Percentiles rank a stretch among this genome's conserved stretches.
Conservation (phyloP, 2,888 invertebrate species). For the Drosophila paramelanica region DNA sequence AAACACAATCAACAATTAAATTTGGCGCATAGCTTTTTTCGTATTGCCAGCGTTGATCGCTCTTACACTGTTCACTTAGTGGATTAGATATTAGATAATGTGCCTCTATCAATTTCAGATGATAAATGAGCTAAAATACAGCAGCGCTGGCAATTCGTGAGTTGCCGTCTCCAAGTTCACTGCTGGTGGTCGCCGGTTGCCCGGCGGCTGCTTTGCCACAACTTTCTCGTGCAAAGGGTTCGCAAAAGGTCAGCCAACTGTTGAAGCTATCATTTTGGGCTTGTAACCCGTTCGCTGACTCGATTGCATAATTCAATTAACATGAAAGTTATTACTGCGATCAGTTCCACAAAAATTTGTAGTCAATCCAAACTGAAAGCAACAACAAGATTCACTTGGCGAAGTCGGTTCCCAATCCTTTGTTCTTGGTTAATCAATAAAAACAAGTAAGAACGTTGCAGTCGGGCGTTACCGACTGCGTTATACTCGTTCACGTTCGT, state of each 20-base stretch:
- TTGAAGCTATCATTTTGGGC: slow-evolving; percentile 34
- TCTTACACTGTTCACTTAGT: slow-evolving; percentile 24
- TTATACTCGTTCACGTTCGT: too few relatives aligned
- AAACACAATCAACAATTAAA: slow-evolving; percentile 36
- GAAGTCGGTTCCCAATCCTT: not conserved
- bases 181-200: slow-evolving; percentile 50
- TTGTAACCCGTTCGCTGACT: slow-evolving; percentile 57
- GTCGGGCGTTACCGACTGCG: too few relatives aligned
- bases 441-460: too few relatives aligned
- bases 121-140: slow-evolving; percentile 58
- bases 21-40: slow-evolving; percentile 24
- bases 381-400: not conserved
- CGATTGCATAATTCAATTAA: slow-evolving; percentile 73
- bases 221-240: slow-evolving; percentile 58
- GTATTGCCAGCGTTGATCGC: not conserved
- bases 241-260: slow-evolving; percentile 65
- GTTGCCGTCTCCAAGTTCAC: slow-evolving; percentile 64
- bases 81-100: slow-evolving; percentile 72
- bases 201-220: slow-evolving; percentile 48
- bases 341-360: slow-evolving; percentile 26
- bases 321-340: slow-evolving; percentile 35
- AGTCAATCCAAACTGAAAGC: not conserved
- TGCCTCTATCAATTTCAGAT: slow-evolving; percentile 37
- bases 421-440: slow-evolving; percentile 16
- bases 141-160: slow-evolving; percentile 44